Evolutionary conservation across 2,888 invertebrate species (phyloP).

Genomic region (Hypena proboscidalis): DNA sequence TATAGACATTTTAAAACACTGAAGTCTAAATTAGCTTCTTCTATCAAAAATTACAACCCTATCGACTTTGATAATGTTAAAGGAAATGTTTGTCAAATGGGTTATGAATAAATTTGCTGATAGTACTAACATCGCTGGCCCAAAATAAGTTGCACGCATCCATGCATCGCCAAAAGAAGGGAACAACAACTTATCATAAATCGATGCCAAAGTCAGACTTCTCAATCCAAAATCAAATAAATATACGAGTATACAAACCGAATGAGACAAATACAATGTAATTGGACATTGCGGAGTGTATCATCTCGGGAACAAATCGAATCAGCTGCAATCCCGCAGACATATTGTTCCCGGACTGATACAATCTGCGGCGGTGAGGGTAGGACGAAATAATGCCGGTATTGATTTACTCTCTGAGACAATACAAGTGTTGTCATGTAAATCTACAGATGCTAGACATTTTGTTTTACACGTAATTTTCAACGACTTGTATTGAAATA

Average conservation of each 20-base stretch:
- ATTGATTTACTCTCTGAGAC: slow-evolving; percentile 20
- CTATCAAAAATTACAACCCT: too few species aligned
- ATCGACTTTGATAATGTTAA: too few species aligned
- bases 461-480: too few species aligned
- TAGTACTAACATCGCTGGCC: neutral
- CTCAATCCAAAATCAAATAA: slow-evolving; percentile 30
- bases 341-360: slow-evolving; percentile 47
- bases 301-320: slow-evolving; percentile 49
- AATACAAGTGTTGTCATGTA: neutral
- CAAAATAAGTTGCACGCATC: neutral
- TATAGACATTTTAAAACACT: too few species aligned
- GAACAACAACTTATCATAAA: neutral
- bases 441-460: too few species aligned
- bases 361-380: slow-evolving; percentile 40
- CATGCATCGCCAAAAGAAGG: too few species aligned
- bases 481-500: too few species aligned
- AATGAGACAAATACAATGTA: slow-evolving; percentile 23
- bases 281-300: slow-evolving; percentile 34
- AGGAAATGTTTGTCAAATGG: too few species aligned
- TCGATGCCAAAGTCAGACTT: neutral
- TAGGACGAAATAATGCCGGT: slow-evolving; percentile 25
- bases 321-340: slow-evolving; percentile 50
- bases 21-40: too few species aligned
- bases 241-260: slow-evolving; percentile 11
- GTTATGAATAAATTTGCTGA: too few species aligned